Evolutionary conservation across 2,888 invertebrate genomes (phyloP), one percentile per base, ranked within the genome.

Genomic region (Acanthopleura granulata): DNA sequence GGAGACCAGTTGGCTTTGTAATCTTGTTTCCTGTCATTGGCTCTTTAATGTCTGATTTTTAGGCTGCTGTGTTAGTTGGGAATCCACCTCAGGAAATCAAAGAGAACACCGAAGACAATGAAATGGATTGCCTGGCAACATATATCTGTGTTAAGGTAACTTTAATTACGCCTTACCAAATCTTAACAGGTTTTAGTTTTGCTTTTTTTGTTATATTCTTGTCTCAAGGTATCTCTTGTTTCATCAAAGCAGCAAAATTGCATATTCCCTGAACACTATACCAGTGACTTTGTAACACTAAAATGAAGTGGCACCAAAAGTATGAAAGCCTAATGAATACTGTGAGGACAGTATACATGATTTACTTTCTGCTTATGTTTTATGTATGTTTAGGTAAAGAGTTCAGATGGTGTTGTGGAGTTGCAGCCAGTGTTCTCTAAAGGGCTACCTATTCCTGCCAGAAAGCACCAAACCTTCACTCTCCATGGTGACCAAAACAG

Each of bases 41-140:
- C 57, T n/a, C 12, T n/a, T 57, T 57, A 9, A n/a, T n/a, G n/a
- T n/a, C n/a, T n/a, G n/a, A 18, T 16, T 76, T 79, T 27, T 79
- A 87, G 87, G 87, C 87, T 70, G 85, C 86, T 15, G 80, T 87
- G 49, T 76, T 88, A 18, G 81, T 83, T 14, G 84, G 83, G 18
- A 80, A 84, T 29, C 84, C 85, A 50, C 82, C 81, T 16, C 78
- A 80, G 74, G 86, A 85, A 70, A 80, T 85, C 27, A 79, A 82
- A 50, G 72, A 80, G 40, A 81, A 84, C 72, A 82, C 79, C 73
- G 77, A 80, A 50, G 79, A 83, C 25, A 83, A 72, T 49, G 76
- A 81, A 51, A 78, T 88, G 25, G 85, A 85, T 40, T 88, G 87
- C 76, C 80, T 88, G 51, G 78, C 85, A 4, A 81, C 79, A 73